phyloP scores from a whole-genome alignment of 2,888 invertebrate genomes.

The Phragmatobia fuliginosa region DNA sequence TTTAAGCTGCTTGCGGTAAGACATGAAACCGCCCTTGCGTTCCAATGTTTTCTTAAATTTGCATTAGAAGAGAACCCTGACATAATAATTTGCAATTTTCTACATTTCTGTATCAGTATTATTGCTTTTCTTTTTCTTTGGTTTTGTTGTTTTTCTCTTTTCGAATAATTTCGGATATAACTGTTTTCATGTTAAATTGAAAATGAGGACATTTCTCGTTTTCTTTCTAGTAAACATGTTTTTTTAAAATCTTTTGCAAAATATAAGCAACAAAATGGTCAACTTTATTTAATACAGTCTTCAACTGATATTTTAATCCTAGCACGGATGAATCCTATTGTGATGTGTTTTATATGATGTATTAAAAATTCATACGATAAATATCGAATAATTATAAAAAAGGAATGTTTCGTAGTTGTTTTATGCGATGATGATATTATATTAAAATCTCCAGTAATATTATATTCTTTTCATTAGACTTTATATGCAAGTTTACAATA shows the following conservation, averaged over 20 bases:
- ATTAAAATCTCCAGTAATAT: not conserved
- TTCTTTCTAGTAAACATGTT: too few relatives aligned
- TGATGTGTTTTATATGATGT: not conserved
- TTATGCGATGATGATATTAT: too few relatives aligned
- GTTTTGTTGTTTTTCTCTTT: too few relatives aligned
- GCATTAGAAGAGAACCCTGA: not conserved
- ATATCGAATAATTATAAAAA: too few relatives aligned
- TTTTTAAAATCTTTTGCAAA: not conserved
- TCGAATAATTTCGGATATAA: too few relatives aligned
- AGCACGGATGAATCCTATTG: not conserved
- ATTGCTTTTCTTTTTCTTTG: too few relatives aligned
- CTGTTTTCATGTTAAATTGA: too few relatives aligned
- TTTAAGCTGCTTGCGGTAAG: slow-evolving; percentile 28
- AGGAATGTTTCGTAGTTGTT: too few relatives aligned
- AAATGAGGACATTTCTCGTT: too few relatives aligned
- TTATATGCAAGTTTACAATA: not conserved
- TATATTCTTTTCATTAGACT: not conserved
- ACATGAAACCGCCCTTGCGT: not conserved
- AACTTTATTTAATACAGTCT: not conserved
- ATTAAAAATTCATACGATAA: not conserved
- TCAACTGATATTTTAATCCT: not conserved
- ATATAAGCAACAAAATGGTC: not conserved
- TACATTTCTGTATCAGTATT: too few relatives aligned
- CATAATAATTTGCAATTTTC: not conserved
- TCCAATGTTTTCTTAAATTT: not conserved